Conservation (phyloP, 2,797 vertebrate species). For the Siniperca undulata region DNA sequence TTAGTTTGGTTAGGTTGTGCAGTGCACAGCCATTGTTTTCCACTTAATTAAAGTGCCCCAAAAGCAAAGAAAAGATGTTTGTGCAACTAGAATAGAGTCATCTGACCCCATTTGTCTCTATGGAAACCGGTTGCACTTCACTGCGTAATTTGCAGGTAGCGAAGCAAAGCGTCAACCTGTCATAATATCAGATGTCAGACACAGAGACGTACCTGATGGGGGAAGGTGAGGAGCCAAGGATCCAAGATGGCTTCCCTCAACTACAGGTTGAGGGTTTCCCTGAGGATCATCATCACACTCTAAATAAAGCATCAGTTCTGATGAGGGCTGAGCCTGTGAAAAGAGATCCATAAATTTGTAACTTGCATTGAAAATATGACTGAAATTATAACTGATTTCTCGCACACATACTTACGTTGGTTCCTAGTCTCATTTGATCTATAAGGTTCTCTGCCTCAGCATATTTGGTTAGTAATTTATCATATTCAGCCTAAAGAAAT, state of each 20-base stretch:
- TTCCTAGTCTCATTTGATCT: slow-evolving; percentile 78
- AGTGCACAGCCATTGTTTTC: neutral
- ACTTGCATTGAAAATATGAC: neutral
- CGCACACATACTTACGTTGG: slow-evolving; percentile 67
- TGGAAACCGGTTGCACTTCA: slow-evolving; percentile 59
- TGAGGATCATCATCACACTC: slow-evolving; percentile 47
- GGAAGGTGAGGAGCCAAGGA: slow-evolving; percentile 36
- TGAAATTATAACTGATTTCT: slow-evolving; percentile 1
- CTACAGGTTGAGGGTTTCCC: slow-evolving; percentile 24
- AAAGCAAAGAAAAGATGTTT: slow-evolving; percentile 26
- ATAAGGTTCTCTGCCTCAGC: slow-evolving; percentile 82
- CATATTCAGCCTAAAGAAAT: slow-evolving; percentile 82
- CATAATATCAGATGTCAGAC: slow-evolving; percentile 68
- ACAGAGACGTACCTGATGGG: slow-evolving; percentile 65
- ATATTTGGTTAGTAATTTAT: slow-evolving; percentile 82
- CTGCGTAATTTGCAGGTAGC: slow-evolving; percentile 46
- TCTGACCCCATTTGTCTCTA: slow-evolving; percentile 45
- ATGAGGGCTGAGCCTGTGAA: slow-evolving; percentile 58
- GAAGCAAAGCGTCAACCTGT: slow-evolving; percentile 46
- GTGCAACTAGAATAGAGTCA: slow-evolving; percentile 51
- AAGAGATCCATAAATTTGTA: slow-evolving; percentile 5
- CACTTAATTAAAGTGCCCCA: neutral
- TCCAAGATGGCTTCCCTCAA: slow-evolving; percentile 56
- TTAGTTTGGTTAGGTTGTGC: neutral
- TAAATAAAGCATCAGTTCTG: slow-evolving; percentile 55